These are phyloP conservation scores for Prunella himalayana DNA, from an alignment of 2,113 vertebrate species.

Conservation along the genomic window DNA sequence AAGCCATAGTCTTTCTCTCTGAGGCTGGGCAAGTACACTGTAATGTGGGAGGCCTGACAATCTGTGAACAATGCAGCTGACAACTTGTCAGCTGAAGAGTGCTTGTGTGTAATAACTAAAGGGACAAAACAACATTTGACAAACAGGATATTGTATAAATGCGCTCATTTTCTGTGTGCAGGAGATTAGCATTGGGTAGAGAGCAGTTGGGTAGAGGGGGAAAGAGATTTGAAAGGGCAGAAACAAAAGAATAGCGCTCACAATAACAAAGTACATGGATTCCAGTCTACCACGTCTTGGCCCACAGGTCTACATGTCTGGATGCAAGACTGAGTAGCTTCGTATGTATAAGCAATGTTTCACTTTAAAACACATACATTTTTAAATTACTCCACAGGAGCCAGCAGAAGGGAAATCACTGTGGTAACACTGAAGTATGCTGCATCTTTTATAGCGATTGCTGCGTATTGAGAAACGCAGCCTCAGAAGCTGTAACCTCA, in stretches of 20 bases:
- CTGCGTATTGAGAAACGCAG: neutral
- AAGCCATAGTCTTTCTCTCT: neutral
- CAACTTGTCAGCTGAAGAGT: neutral
- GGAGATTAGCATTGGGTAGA: neutral
- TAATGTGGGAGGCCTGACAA: neutral
- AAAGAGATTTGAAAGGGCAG: neutral
- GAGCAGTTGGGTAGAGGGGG: neutral
- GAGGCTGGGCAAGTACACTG: neutral
- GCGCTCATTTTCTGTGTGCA: neutral
- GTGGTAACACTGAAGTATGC: neutral
- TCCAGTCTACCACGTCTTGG: neutral
- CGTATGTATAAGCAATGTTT: fast-evolving
- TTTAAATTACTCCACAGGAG: neutral
- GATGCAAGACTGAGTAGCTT: neutral
- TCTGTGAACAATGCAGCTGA: neutral
- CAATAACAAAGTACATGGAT: neutral
- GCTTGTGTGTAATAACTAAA: neutral
- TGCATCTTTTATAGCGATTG: neutral
- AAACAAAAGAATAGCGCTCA: neutral
- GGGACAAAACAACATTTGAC: neutral
- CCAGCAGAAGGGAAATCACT: neutral
- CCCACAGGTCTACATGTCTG: neutral
- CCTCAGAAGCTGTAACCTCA: neutral
- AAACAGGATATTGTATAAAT: slow-evolving; percentile 1
- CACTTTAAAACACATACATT: neutral